Base-by-base conservation (phyloP, 2,797 vertebrate species). In the Lepus townsendii region DNA sequence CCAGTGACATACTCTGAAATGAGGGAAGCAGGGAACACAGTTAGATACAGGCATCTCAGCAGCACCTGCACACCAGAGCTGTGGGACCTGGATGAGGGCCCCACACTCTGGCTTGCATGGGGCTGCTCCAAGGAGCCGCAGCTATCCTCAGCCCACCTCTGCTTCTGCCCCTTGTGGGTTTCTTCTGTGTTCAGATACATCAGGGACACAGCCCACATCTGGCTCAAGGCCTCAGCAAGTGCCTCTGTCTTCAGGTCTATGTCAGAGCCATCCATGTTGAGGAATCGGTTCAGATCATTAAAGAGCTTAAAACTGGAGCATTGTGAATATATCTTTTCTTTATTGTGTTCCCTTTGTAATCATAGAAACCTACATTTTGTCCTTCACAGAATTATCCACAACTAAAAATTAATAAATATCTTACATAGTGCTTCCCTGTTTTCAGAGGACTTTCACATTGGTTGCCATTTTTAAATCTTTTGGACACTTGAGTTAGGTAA, bases 21-120 rank as follows among this genome's bases (percentile, higher is more conserved):
- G 42, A 80, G 11, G 24, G 7, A 38, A 7, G 7, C 57, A 19
- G 30, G 73, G 26, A 84, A 22, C n/a, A 32, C 12, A 11, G 20
- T 26, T 42, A 54, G 42, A 62, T 11, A 14, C 1, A 8, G 7
- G 3, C 14, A 30, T 16, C 38, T 30, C 9, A 4, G 42, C 42
- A 8, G 2, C 1, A 13, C 20, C 42, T n/a, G 54, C 26, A 22
- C 0, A 8, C 2, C 1, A 30, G 35, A 73, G 26, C 22, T 42
- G 6, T 0, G 0, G n/a, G 24, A 8, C 7, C 30, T 72, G 20
- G n/a, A 4, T 42, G 38, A 35, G 72, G 50, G 3, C 7, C 10
- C 78, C 26, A 22, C 0, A 7, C 30, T 26, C 12, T 47, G 35
- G 32, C 52, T 66, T 62, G 20, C 14, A 24, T 4, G 32, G 47